Evolutionary conservation across 2,888 invertebrate species (phyloP), one percentile per base, ranked within the genome.

Genomic region (Rhagonycha fulva): DNA sequence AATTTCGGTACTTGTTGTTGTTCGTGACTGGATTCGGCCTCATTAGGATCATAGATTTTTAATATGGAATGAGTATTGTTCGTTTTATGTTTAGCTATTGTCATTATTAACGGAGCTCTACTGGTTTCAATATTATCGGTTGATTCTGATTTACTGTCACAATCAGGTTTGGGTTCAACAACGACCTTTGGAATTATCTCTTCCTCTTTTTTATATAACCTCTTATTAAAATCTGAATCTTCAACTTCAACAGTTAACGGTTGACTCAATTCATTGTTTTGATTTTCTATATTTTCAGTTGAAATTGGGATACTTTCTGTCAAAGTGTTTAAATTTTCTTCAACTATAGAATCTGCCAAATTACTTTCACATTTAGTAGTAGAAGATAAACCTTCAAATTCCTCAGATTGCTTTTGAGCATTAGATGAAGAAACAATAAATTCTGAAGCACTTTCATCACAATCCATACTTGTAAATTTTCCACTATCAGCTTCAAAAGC

Each of bases 1-100:
- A 90, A 87, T 87, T 90, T 90, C 84, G 90, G 90, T 76, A 82
- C 83, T 26, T 80, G 83, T 26, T 78, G 69, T 67, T 85, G 3
- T 85, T 84, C 72, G 85, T 82, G 24, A 24, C 28, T n/a, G 24
- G 30, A 47, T 28, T 47, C 23, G 23, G 68, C 63, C 4, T 74
- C 68, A 26, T 62, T 84, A 0, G 87, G 84, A 79, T 86, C 85
- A 76, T 83, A 87, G 26, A 88, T 85, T 81, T 87, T 88, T 72
- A 87, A 82, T 74, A 88, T 87, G 14, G 87, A 87, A 82, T 87
- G 86, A 80, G 82, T 84, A 62, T 84, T 86, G 73, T 87, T 87
- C 3, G 85, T 83, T 78, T 82, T 83, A 69, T 87, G 86, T 82
- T 88, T 88, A 1, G 87, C 87, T 69, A 88, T 88, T 2, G 87